Evolutionary conservation across 2,797 vertebrate species (phyloP), one percentile per base, ranked within the genome.

Genomic region (Cheirogaleus major): DNA sequence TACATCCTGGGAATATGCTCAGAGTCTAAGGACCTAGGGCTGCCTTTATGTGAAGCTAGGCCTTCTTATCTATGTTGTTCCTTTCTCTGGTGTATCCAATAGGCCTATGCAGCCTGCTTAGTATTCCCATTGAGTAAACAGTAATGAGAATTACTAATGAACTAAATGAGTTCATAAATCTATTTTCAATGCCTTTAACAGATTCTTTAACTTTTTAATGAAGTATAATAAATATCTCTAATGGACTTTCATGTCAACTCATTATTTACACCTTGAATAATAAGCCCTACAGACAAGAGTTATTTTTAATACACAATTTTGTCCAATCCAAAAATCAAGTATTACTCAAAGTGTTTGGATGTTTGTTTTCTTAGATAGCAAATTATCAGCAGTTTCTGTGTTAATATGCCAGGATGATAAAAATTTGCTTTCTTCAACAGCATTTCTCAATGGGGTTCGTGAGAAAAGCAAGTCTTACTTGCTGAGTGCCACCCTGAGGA

Each of bases 1-100:
- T 1, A 4, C 11, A 20, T 1, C 10, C 3, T 43, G 43, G 48
- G 4, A 67, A 52, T 4, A 6, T 0, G 13, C 14, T 1, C 8
- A 27, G 18, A 5, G n/a, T 23, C 8, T 9, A 43, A 30, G 14
- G 59, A 5, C 15, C 78, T 7, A 25, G 32, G 52, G 59, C 15
- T 63, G 27, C 1, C 38, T 43, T 38, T 57, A 15, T 7, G 17
- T 11, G 20, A 32, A n/a, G 59, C 18, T 27, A 12, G 52, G 38
- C 38, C 72, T 13, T 35, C 25, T 0, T 4, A 5, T 12, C 43
- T 5, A 14, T 0, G 9, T 25, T 80, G 9, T 30, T 38, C 25
- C 8, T 27, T 10, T 35, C 2, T 30, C 25, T n/a, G 52, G 4
- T 23, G 12, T 11, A 59, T 25, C 32, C 27, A 22, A 14, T 69